Percentiles rank a stretch among this genome's conserved stretches.
Conservation (phyloP, 2,113 vertebrate species). For the Pavo muticus region DNA sequence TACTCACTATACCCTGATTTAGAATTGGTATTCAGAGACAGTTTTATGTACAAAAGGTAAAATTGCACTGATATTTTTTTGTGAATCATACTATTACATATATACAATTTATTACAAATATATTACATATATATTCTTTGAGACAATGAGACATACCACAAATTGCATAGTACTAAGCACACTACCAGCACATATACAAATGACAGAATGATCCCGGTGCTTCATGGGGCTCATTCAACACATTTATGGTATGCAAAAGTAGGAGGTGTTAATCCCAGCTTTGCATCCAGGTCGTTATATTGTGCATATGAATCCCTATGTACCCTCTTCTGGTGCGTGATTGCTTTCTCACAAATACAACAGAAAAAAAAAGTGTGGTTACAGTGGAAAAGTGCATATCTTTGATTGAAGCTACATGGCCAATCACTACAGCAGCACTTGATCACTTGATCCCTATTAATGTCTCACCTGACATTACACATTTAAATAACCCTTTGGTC, state of each 20-base stretch:
- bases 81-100: neutral
- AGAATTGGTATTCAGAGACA: neutral
- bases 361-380: too few species aligned
- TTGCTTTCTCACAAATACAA: neutral
- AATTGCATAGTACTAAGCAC: neutral
- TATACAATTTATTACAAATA: neutral
- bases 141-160: neutral
- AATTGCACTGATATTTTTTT: neutral
- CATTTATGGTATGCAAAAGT: neutral
- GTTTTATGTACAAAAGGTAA: neutral
- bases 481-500: neutral
- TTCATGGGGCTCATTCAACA: neutral
- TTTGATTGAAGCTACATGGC: neutral
- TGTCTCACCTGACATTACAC: neutral
- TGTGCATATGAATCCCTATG: neutral
- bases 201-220: neutral
- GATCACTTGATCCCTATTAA: neutral
- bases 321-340: rapidly evolving
- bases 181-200: neutral
- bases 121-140: neutral
- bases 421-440: neutral
- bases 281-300: neutral
- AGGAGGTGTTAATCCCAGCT: neutral
- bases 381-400: rapidly evolving
- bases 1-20: neutral